Evolutionary conservation across 1,140 invertebrate species (phyloP), one percentile per base, ranked within the genome.

Genomic region (Sogatella furcifera): DNA sequence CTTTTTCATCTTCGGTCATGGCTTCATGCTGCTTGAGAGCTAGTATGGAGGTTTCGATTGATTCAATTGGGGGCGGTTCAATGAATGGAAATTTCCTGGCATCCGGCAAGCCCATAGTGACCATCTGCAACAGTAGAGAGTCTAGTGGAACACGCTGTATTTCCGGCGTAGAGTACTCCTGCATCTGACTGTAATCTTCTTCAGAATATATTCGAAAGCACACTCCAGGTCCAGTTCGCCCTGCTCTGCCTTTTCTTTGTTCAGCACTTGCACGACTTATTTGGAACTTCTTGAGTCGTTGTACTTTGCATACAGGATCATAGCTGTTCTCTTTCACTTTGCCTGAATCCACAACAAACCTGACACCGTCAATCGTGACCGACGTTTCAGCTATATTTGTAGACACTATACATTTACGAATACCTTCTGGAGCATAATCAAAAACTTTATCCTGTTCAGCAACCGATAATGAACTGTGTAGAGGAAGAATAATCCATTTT

Each of bases 351-450:
- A 94, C 83, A 2, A 99, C 96, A 79, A 99, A 99, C 70, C 96
- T 77, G 62, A 99, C 90, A 5, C 96, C 97, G 77, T 99, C 97
- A 61, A 99, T 98, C 0, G 97, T 99, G 5, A 99, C 88, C 5
- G 95, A 98, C 0, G 97, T 99, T 79, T 99, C 97, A 0, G 97
- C 96, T 60, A 99, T 98, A 70, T 99, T 99, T n/a, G 97, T 99
- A 1, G 95, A 94, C 2, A 99, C 84, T 62, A 99, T 95, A 72
- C 96, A 98, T 76, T 99, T 99, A 62, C 97, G 78, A 1, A 95
- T 81, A 22, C 94, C 92, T 62, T 95, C 90, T 17, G 95, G 95
- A n/a, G 95, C 82, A 72, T 95, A 92, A 69, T 97, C 93, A 74
- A 99, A 99, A 72, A 89, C 90, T 76, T 97, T 98, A 72, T 98